These are phyloP conservation scores for Ctenoplectra terminalis DNA, from an alignment of 1,140 invertebrate genomes.

Conservation along the genomic window DNA sequence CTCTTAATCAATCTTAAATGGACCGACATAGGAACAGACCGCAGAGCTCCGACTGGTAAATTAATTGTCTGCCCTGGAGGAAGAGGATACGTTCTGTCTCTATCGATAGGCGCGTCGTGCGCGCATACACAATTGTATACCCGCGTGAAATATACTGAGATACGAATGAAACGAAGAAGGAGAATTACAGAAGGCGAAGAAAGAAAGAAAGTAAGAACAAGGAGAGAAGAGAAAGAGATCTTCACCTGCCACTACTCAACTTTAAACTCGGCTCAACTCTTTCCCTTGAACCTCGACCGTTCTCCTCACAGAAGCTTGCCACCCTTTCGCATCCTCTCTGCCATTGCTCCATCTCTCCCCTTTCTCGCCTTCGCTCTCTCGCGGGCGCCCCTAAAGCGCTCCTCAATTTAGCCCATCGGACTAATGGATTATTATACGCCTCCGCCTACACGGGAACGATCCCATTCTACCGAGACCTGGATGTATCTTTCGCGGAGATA, in stretches of 20 bases:
- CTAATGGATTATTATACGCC: constrained; percentile 75
- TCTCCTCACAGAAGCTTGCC: constrained; percentile 40
- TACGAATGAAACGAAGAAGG: background rate
- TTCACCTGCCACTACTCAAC: constrained; percentile 63
- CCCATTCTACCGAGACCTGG: constrained; percentile 50
- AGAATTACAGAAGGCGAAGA: background rate
- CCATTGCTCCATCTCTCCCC: constrained; percentile 8
- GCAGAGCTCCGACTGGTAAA: constrained; percentile 60
- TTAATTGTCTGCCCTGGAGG: constrained; percentile 66
- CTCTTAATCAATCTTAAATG: constrained; percentile 72
- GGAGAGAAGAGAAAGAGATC: constrained; percentile 28
- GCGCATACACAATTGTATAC: background rate
- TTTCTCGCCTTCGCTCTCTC: background rate
- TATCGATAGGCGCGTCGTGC: background rate
- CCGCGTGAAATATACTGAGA: background rate
- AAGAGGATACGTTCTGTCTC: constrained; percentile 10
- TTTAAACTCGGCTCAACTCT: constrained; percentile 63
- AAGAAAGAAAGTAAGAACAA: background rate
- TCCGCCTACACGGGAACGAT: constrained; percentile 61
- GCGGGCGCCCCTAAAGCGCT: constrained; percentile 39
- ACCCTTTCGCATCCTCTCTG: constrained; percentile 36
- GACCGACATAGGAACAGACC: constrained; percentile 52
- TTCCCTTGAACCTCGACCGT: constrained; percentile 27
- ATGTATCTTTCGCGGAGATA: constrained; percentile 62
- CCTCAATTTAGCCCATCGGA: constrained; percentile 70